These are phyloP conservation scores for Liodrosophila aerea DNA, from an alignment of 2,888 invertebrate genomes.

Conservation along the genomic window DNA sequence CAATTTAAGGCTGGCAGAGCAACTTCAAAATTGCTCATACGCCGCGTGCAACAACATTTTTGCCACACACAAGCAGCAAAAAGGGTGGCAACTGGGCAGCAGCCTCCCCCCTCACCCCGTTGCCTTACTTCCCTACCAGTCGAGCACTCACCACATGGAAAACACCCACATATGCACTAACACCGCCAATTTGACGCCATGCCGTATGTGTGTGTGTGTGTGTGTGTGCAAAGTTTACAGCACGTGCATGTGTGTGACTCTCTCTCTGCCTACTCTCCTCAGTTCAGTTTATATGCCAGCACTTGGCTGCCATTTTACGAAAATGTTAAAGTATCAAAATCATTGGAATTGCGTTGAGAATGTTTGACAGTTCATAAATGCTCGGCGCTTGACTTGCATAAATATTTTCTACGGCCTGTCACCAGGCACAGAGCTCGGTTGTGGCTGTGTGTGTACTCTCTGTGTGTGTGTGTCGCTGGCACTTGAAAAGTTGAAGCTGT, in stretches of 20 bases:
- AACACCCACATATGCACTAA: slow-evolving; percentile 75
- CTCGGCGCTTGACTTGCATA: slow-evolving; percentile 79
- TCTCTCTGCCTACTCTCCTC: slow-evolving; percentile 6
- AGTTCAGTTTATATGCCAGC: slow-evolving; percentile 7
- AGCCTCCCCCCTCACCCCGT: slow-evolving; percentile 4
- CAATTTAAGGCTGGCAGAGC: slow-evolving; percentile 55
- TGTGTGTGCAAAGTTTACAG: slow-evolving; percentile 16
- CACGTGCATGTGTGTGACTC: slow-evolving; percentile 35
- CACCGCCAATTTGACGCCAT: slow-evolving; percentile 76
- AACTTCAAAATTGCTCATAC: slow-evolving; percentile 67
- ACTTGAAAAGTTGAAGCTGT: slow-evolving; percentile 71
- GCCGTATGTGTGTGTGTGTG: slow-evolving; percentile 21
- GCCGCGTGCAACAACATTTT: slow-evolving; percentile 55
- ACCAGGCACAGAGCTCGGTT: background rate
- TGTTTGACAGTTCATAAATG: slow-evolving; percentile 80
- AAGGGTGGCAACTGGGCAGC: slow-evolving; percentile 16
- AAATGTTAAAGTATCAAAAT: slow-evolving; percentile 80
- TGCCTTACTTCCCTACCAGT: slow-evolving; percentile 3
- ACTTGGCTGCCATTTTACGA: slow-evolving; percentile 75
- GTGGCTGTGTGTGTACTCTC: slow-evolving; percentile 12
- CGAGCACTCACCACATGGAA: slow-evolving; percentile 48
- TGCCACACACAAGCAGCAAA: slow-evolving; percentile 31
- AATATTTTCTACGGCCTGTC: slow-evolving; percentile 73
- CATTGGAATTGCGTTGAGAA: slow-evolving; percentile 80
- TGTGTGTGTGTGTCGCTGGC: slow-evolving; percentile 35